Conservation (phyloP, 2,888 invertebrate species). For the Trachelus tabidus region DNA sequence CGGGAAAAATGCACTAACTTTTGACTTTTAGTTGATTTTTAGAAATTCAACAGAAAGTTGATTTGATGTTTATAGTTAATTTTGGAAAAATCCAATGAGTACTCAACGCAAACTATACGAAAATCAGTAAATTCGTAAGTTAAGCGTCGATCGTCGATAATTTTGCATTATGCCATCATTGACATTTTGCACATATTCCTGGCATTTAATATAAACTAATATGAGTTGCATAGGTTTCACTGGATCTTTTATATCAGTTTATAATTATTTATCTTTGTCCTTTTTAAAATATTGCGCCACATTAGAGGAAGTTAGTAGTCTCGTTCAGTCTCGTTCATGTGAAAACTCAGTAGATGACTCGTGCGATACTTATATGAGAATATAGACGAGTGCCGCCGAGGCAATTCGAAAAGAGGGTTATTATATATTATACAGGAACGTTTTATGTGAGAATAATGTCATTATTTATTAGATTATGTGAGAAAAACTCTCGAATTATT, state of each 20-base stretch:
- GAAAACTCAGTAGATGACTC: too few relatives aligned
- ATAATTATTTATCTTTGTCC: neutral
- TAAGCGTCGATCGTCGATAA: too few relatives aligned
- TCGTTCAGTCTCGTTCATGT: too few relatives aligned
- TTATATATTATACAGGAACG: neutral
- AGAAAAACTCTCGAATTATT: slow-evolving; percentile 21
- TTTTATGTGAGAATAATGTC: slow-evolving; percentile 26
- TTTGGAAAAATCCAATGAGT: slow-evolving; percentile 9
- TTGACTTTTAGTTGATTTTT: too few relatives aligned
- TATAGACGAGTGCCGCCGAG: neutral
- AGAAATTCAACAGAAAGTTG: neutral
- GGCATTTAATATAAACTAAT: too few relatives aligned
- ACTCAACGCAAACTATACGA: neutral
- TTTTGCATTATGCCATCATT: too few relatives aligned
- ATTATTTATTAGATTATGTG: slow-evolving; percentile 31
- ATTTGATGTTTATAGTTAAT: slow-evolving; percentile 12
- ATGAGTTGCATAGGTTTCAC: neutral
- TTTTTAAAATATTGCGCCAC: too few relatives aligned
- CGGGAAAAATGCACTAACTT: neutral
- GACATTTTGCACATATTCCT: too few relatives aligned
- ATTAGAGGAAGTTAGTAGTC: too few relatives aligned
- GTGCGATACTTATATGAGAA: too few relatives aligned
- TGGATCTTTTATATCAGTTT: neutral
- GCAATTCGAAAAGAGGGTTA: neutral
- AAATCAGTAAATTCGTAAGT: too few relatives aligned